phyloP scores from a whole-genome alignment of 2,113 vertebrate species.

The Oxyura jamaicensis region DNA sequence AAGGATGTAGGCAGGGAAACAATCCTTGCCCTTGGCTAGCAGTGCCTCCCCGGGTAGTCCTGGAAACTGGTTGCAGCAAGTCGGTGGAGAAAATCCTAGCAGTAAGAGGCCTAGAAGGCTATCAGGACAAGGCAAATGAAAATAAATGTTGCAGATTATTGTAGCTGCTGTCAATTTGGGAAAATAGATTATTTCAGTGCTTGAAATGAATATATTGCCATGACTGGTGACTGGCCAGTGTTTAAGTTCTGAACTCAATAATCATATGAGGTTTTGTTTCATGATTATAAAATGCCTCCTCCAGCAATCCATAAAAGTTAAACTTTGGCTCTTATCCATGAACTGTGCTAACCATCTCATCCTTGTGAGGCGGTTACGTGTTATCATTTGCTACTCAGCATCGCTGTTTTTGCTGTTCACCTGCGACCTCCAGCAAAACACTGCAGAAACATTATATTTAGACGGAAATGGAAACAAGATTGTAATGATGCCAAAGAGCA shows the following conservation, averaged over 20 bases:
- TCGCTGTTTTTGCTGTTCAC: not conserved
- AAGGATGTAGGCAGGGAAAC: not conserved
- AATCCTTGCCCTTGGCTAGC: not conserved
- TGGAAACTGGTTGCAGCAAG: not conserved
- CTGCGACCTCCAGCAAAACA: not conserved
- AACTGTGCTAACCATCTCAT: not conserved
- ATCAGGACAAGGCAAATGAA: not conserved
- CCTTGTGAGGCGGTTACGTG: not conserved
- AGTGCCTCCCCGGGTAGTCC: not conserved
- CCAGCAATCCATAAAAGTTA: not conserved
- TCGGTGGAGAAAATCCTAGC: not conserved
- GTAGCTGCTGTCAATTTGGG: not conserved
- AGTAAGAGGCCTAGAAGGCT: not conserved
- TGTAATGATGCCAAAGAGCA: conserved; percentile 5
- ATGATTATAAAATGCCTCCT: conserved; percentile 39
- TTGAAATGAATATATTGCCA: not conserved
- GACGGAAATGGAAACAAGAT: not conserved
- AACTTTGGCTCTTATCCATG: conserved; percentile 42
- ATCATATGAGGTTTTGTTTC: not conserved
- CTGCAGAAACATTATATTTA: not conserved
- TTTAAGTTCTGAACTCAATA: conserved; percentile 15
- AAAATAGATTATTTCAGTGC: not conserved
- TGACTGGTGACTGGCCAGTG: not conserved
- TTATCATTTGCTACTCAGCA: not conserved
- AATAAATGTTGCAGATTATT: not conserved